These are phyloP conservation scores for Neodiprion lecontei DNA, from an alignment of 1,140 invertebrate genomes.

Conservation along the genomic window DNA sequence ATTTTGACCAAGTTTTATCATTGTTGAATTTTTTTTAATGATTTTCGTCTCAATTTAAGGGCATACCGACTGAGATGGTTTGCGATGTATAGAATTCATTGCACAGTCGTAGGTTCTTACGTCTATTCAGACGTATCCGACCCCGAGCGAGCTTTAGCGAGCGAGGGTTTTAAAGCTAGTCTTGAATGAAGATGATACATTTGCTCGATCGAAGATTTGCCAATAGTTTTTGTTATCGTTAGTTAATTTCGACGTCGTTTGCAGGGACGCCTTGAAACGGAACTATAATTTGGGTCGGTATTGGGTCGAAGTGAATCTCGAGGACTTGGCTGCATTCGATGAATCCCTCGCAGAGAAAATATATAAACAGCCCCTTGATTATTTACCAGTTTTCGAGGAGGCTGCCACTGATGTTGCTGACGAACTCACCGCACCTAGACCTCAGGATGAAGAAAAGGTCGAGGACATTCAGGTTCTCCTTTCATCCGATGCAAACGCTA, in stretches of 20 bases:
- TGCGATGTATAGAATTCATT: too few species aligned
- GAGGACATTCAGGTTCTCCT: constrained; percentile 95
- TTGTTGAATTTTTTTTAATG: too few species aligned
- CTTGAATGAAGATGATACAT: background rate
- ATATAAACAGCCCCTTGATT: constrained; percentile 90
- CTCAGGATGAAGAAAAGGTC: constrained; percentile 87
- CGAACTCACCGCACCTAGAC: constrained; percentile 92
- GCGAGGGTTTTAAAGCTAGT: background rate
- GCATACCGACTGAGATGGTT: too few species aligned
- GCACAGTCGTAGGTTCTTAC: too few species aligned
- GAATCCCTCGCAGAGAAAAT: constrained; percentile 93
- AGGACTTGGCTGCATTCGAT: constrained; percentile 95
- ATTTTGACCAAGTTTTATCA: too few species aligned
- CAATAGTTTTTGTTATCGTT: background rate
- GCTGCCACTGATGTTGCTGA: constrained; percentile 97
- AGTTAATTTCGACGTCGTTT: constrained; percentile 37
- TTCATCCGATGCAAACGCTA: constrained; percentile 83
- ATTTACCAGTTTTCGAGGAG: constrained; percentile 95
- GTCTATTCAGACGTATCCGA: too few species aligned
- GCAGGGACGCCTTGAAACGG: constrained; percentile 89
- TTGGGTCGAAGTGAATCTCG: constrained; percentile 91
- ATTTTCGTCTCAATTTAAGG: too few species aligned
- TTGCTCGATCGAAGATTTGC: too few species aligned
- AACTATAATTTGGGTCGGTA: constrained; percentile 94
- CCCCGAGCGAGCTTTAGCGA: too few species aligned